Evolutionary conservation across 2,888 invertebrate species (phyloP).

Genomic region (Idaea biselata): DNA sequence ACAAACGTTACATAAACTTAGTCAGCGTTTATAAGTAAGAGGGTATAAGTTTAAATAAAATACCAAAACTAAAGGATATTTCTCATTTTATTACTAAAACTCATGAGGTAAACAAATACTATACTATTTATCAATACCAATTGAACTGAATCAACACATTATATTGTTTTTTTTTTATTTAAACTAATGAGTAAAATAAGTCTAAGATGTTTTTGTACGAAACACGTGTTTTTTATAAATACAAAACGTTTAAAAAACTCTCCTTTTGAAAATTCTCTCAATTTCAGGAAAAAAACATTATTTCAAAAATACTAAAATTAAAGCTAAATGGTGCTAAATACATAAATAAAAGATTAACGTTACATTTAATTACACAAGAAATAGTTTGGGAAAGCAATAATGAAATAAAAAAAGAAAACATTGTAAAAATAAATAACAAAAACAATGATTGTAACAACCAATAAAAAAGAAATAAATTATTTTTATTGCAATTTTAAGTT

Average conservation of each 20-base stretch:
- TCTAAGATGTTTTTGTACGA: conserved; percentile 47
- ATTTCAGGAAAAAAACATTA: conserved; percentile 16
- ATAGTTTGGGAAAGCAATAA: conserved; percentile 45
- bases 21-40: too few species aligned
- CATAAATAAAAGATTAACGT: conserved; percentile 69
- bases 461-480: conserved; percentile 47
- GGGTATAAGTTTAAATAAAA: conserved; percentile 40
- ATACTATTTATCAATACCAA: conserved; percentile 69
- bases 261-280: conserved; percentile 36
- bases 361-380: conserved; percentile 40
- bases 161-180: neutral
- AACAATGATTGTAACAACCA: conserved; percentile 72
- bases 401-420: conserved; percentile 51
- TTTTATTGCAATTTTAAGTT: conserved; percentile 32
- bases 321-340: conserved; percentile 71
- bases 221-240: conserved; percentile 31
- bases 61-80: conserved; percentile 56
- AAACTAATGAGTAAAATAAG: conserved; percentile 17
- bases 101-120: conserved; percentile 79
- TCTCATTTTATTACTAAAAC: conserved; percentile 76
- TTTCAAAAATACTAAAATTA: conserved; percentile 62
- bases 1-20: too few species aligned
- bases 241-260: conserved; percentile 49
- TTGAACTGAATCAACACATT: conserved; percentile 42
- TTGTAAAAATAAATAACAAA: conserved; percentile 76